Percentiles rank a stretch among this genome's conserved stretches.
phyloP scores from a whole-genome alignment of 1,140 invertebrate genomes.

The Bombus pyrosoma region DNA sequence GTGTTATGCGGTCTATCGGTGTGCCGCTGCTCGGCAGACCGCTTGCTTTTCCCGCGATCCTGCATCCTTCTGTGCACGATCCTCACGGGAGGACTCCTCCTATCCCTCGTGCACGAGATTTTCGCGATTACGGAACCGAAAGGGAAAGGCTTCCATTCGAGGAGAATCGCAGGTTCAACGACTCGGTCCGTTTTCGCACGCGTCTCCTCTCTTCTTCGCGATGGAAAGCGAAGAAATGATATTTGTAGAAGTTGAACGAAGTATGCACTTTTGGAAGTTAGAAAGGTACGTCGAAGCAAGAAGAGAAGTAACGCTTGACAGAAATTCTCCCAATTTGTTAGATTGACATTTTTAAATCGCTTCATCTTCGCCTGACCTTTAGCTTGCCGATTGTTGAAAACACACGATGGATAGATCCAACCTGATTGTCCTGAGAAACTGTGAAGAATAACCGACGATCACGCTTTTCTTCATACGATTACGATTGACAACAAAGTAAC shows the following conservation, averaged over 20 bases:
- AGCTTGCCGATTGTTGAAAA: too few species aligned
- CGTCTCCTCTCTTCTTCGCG: not conserved
- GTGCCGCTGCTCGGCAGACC: slow-evolving; percentile 51
- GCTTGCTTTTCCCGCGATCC: slow-evolving; percentile 58
- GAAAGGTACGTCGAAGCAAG: too few species aligned
- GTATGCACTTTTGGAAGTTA: too few species aligned
- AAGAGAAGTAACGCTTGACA: too few species aligned
- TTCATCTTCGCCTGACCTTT: too few species aligned
- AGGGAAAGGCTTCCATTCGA: not conserved
- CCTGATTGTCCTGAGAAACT: too few species aligned
- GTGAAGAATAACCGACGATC: too few species aligned
- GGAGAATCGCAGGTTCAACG: not conserved
- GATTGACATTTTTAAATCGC: too few species aligned
- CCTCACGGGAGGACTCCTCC: not conserved
- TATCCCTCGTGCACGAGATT: not conserved
- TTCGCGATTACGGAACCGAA: not conserved
- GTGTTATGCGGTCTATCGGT: slow-evolving; percentile 63
- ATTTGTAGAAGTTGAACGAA: too few species aligned
- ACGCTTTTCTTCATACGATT: too few species aligned
- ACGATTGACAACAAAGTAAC: too few species aligned
- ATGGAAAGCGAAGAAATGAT: not conserved
- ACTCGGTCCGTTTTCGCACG: not conserved
- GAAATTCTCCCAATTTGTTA: too few species aligned
- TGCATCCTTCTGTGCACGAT: slow-evolving; percentile 14
- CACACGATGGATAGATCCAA: rapidly evolving